Base-by-base conservation (phyloP, 2,797 vertebrate genomes). In the Enteromius unitaeniatus region DNA sequence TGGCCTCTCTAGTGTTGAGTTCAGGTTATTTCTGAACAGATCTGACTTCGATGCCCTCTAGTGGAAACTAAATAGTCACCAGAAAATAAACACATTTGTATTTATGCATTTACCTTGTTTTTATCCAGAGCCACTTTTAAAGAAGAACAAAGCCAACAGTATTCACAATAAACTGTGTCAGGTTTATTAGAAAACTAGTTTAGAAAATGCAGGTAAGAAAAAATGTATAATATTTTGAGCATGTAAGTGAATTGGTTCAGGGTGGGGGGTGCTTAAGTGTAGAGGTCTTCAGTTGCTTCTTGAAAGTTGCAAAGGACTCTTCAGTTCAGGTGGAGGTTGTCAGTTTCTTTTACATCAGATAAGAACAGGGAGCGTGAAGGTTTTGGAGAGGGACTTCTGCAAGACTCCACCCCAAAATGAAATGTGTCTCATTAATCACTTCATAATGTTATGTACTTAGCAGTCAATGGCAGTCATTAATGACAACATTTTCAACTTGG, bases 31-130 rank as follows among this genome's bases (percentile, higher is more conserved):
- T 65, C 11, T 49, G 49, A 8, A 78, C 45, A 23, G 28, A 67
- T 15, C 62, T 79, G 62, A 49, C 28, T 79, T 26, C 37, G 17
- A 3, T 79, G 62, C 78, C 62, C 62, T 79, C 78, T 79, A 68
- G 62, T 79, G 78, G 40, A 26, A 78, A 45, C 23, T 64, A 26
- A 47, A 78, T 37, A 64, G 10, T 42, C 6, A 77, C 15, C 4
- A 58, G 17, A 42, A 19, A 31, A 47, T 28, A 47, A 21, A 21
- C 6, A 10, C 21, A 72, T 37, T 34, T 23, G 47, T 23, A 26
- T 47, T 19, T 28, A 64, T 60, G 23, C 58, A 60, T 45, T 45
- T 13, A 40, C n/a, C n/a, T 9, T 60, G 23, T 26, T 60, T 26
- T 23, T 11, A 23, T 58, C 10, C 55, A 58, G 55, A 58, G n/a